Percentiles rank a stretch among this genome's conserved stretches.
These are phyloP conservation scores for Eupithecia subumbrata DNA, from an alignment of 2,888 invertebrate genomes.

Conservation along the genomic window DNA sequence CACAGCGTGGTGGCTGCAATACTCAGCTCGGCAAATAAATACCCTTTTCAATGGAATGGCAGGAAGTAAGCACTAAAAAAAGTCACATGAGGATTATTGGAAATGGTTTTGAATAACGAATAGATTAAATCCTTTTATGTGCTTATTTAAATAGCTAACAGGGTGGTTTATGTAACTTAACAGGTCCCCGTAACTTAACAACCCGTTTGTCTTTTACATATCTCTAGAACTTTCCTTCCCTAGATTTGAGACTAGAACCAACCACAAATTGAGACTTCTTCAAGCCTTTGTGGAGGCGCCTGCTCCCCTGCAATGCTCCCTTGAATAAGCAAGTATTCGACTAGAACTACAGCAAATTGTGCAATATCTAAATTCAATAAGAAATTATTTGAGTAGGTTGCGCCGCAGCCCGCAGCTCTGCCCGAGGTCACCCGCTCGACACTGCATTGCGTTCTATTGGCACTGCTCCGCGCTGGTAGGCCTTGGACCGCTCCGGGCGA, in stretches of 20 bases:
- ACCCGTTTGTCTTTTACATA: no score
- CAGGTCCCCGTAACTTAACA: neutral
- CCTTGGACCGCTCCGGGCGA: conserved; percentile 1
- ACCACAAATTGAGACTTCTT: neutral
- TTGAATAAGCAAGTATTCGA: neutral
- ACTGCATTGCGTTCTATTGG: conserved; percentile 30
- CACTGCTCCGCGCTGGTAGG: neutral
- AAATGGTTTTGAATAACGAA: neutral
- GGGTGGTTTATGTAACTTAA: neutral
- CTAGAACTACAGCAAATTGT: neutral
- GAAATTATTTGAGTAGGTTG: neutral
- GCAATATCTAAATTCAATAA: neutral
- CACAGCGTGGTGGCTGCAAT: neutral
- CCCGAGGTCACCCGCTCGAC: neutral
- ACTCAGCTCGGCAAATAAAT: neutral
- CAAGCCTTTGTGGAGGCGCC: neutral
- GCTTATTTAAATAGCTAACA: neutral
- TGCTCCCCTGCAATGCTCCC: neutral
- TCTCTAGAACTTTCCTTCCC: no score
- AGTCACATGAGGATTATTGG: neutral
- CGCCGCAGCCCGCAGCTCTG: neutral
- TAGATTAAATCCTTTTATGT: neutral
- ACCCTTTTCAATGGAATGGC: neutral
- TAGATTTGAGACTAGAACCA: no score
- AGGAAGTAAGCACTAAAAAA: neutral